A percentile compares a stretch with the other conserved stretches of the same genome.
Conservation (phyloP, 2,113 vertebrate genomes). For the Triplophysa siluroides region DNA sequence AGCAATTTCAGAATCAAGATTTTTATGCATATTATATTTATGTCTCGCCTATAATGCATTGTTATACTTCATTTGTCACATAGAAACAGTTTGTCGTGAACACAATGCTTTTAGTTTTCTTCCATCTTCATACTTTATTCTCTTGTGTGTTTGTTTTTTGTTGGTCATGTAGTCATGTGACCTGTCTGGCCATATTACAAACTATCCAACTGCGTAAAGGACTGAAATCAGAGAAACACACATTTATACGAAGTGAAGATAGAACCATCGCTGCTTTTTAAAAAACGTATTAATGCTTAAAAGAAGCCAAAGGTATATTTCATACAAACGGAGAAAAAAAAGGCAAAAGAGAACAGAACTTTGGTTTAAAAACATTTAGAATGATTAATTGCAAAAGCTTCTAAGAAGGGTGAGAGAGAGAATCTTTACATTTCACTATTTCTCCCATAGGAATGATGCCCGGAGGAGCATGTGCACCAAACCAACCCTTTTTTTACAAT, state of each 20-base stretch:
- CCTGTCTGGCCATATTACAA: background rate
- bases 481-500: slow-evolving; percentile 84
- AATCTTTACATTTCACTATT: background rate
- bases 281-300: too few species aligned
- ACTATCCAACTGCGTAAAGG: slow-evolving; percentile 1
- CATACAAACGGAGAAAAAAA: background rate
- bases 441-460: slow-evolving; percentile 78
- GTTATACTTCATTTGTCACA: slow-evolving; percentile 5
- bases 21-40: too few species aligned
- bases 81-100: background rate
- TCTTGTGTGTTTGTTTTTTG: background rate
- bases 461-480: slow-evolving; percentile 85
- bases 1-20: too few species aligned
- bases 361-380: background rate
- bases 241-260: background rate
- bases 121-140: background rate
- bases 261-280: background rate
- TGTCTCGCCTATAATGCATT: background rate
- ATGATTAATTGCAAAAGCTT: background rate
- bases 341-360: background rate
- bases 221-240: slow-evolving; percentile 1
- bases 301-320: background rate
- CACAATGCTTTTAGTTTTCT: background rate
- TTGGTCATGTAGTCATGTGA: slow-evolving; percentile 10
- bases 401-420: slow-evolving; percentile 14